Evolutionary conservation across 2,797 vertebrate genomes (phyloP).

Genomic region (Pangasius macronema): DNA sequence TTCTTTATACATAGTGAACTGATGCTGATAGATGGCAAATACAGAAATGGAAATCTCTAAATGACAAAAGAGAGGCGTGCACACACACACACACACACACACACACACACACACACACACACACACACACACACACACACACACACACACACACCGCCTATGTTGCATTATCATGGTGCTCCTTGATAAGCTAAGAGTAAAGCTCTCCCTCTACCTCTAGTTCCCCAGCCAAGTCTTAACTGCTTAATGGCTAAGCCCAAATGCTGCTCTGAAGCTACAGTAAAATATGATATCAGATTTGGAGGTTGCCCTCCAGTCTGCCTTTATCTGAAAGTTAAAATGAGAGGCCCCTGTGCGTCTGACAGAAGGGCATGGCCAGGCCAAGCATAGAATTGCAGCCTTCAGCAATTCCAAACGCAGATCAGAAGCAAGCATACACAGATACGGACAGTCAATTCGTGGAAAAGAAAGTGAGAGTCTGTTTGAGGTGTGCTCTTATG

Average conservation of each 20-base stretch:
- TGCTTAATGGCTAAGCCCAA: slow-evolving; percentile 30
- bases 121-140: slow-evolving; percentile 37
- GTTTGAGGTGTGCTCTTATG: slow-evolving; percentile 26
- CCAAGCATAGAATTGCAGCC: slow-evolving; percentile 1
- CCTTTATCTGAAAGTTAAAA: slow-evolving; percentile 46
- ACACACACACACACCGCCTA: slow-evolving; percentile 36
- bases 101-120: slow-evolving; percentile 41
- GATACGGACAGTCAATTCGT: neutral
- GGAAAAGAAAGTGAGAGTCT: slow-evolving; percentile 1
- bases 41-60: neutral
- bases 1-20: neutral
- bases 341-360: slow-evolving; percentile 18
- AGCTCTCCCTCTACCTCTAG: slow-evolving; percentile 13
- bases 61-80: slow-evolving; percentile 15
- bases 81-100: slow-evolving; percentile 41
- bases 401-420: slow-evolving; percentile 16
- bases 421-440: slow-evolving; percentile 15
- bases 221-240: slow-evolving; percentile 34
- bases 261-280: slow-evolving; percentile 41
- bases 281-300: slow-evolving; percentile 50
- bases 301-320: slow-evolving; percentile 29
- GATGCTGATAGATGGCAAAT: neutral
- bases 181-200: slow-evolving; percentile 52
- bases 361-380: neutral
- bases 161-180: slow-evolving; percentile 49